These are phyloP conservation scores for Idaea aversata DNA, from an alignment of 2,888 invertebrate species.

Conservation along the genomic window DNA sequence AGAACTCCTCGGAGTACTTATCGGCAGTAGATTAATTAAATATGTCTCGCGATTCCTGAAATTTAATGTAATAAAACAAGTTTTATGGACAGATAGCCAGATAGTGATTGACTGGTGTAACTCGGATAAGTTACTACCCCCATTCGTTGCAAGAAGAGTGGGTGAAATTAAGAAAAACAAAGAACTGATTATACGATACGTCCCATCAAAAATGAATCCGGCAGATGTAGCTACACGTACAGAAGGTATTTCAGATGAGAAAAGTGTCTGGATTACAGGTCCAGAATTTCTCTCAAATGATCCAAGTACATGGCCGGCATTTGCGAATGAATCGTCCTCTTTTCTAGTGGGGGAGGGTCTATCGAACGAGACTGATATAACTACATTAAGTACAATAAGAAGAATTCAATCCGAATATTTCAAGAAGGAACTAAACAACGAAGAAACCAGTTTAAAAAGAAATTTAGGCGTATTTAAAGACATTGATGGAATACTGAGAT, in stretches of 20 bases:
- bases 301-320: not conserved
- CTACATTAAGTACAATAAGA: constrained; percentile 2
- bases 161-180: constrained; percentile 8
- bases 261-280: constrained; percentile 5
- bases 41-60: constrained; percentile 9
- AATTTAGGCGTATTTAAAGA: constrained; percentile 21
- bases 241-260: not conserved
- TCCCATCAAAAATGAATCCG: constrained; percentile 8
- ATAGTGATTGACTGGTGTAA: constrained; percentile 9
- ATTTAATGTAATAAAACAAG: not conserved
- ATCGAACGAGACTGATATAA: not conserved
- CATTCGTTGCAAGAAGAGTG: constrained; percentile 4
- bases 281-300: constrained; percentile 4
- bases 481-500: constrained; percentile 19
- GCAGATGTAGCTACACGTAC: constrained; percentile 9
- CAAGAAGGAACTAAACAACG: constrained; percentile 3
- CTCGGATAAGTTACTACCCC: constrained; percentile 9
- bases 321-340: not conserved
- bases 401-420: constrained; percentile 5
- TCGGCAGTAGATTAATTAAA: constrained; percentile 10
- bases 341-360: not conserved
- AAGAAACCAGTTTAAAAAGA: constrained; percentile 14
- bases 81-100: constrained; percentile 10
- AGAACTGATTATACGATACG: constrained; percentile 5
- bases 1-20: constrained; percentile 12